Conservation (phyloP, 2,888 invertebrate species). For the Caenorhabditis imperialis region DNA sequence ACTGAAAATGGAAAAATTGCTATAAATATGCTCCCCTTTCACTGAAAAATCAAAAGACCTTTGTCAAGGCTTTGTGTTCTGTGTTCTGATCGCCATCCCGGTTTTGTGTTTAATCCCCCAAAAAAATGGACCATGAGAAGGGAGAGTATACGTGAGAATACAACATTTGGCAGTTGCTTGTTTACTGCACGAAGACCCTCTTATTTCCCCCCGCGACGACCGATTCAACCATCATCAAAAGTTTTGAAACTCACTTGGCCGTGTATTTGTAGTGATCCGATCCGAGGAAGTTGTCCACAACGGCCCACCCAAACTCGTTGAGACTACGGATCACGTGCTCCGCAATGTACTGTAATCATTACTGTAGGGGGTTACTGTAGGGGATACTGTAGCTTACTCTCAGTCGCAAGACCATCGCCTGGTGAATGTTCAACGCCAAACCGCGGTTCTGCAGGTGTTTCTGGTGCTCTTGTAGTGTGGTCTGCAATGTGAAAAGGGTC, state of each 20-base stretch:
- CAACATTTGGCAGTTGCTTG: conserved; percentile 29
- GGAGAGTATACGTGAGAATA: conserved; percentile 48
- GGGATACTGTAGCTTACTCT: conserved; percentile 45
- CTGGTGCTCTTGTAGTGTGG: conserved; percentile 66
- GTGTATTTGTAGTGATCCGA: conserved; percentile 67
- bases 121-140: conserved; percentile 42
- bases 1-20: conserved; percentile 53
- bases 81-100: conserved; percentile 1
- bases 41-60: background rate
- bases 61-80: too few relatives aligned
- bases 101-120: too few relatives aligned
- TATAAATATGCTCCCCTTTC: too few relatives aligned
- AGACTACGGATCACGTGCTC: conserved; percentile 73
- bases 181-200: conserved; percentile 22
- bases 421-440: conserved; percentile 61
- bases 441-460: conserved; percentile 39
- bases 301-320: conserved; percentile 76
- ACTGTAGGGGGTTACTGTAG: background rate
- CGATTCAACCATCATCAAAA: too few relatives aligned
- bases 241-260: conserved; percentile 55
- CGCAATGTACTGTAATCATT: conserved; percentile 69
- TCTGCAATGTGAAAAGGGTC: conserved; percentile 45
- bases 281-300: conserved; percentile 77
- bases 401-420: conserved; percentile 67
- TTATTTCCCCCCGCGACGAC: conserved; percentile 3